These are phyloP conservation scores for Montipora capitata DNA, from an alignment of 92 coral and sea anemone species.

Conservation along the genomic window DNA sequence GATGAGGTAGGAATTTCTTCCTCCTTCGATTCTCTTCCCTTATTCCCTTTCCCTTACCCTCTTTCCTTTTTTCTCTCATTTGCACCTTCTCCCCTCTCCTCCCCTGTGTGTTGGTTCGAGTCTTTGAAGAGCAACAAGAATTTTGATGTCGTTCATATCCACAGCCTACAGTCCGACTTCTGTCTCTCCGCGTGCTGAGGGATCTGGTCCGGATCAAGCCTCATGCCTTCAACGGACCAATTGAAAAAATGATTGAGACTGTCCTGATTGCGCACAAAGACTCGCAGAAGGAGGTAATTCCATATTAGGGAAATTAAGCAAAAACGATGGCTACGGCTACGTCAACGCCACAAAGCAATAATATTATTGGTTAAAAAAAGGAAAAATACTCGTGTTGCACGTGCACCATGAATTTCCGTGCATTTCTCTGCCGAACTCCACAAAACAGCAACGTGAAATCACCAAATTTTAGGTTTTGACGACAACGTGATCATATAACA, in stretches of 20 bases:
- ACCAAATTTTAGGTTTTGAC: no score
- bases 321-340: no score
- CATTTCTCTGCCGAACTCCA: no score
- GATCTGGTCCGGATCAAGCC: constrained; percentile 98
- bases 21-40: not conserved
- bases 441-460: no score
- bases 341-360: no score
- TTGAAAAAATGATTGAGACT: constrained; percentile 88
- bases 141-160: not conserved
- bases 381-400: no score
- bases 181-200: constrained; percentile 91
- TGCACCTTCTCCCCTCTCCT: not conserved
- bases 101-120: not conserved
- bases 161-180: constrained; percentile 87
- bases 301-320: not conserved
- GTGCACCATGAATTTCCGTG: no score
- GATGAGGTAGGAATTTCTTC: constrained; percentile 77
- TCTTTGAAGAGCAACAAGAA: not conserved
- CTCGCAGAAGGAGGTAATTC: constrained; percentile 92
- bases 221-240: constrained; percentile 82
- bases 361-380: no score
- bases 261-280: constrained; percentile 94
- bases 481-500: no score
- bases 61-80: no score
- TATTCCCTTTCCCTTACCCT: not conserved